A percentile compares a stretch with the other conserved stretches of the same genome.
phyloP scores from a whole-genome alignment of 2,113 vertebrate species.

The Apodemus sylvaticus region DNA sequence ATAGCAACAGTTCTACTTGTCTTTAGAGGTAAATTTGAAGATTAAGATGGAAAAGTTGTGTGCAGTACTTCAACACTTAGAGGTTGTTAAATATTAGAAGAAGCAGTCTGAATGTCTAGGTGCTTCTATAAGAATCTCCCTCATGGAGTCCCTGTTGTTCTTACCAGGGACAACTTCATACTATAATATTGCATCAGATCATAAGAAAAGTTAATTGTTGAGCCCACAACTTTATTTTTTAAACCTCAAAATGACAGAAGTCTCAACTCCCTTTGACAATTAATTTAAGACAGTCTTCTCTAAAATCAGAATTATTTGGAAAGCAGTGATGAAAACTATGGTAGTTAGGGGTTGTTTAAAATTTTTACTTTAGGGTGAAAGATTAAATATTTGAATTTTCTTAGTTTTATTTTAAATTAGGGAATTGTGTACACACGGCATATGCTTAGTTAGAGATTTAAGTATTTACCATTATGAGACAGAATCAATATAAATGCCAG shows the following conservation, averaged over 20 bases:
- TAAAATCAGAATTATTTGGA: not conserved
- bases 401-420: not conserved
- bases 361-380: not conserved
- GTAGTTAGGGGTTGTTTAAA: not conserved
- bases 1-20: not conserved
- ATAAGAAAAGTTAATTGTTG: not conserved
- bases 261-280: not conserved
- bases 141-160: not conserved
- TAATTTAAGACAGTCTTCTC: not conserved
- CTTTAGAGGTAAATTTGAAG: not conserved
- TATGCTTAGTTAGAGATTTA: not conserved
- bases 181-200: not conserved
- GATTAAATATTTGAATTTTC: not conserved
- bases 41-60: not conserved
- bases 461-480: not conserved
- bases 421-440: not conserved
- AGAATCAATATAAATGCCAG: not conserved
- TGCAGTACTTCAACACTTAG: not conserved
- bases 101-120: not conserved
- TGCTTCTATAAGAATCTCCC: rapidly evolving
- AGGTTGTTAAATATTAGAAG: not conserved
- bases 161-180: not conserved
- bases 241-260: not conserved
- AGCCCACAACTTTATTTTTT: not conserved
- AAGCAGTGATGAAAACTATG: not conserved